Evolutionary conservation across 2,797 vertebrate genomes (phyloP), one percentile per base, ranked within the genome.

Genomic region (Megalops cyprinoides): DNA sequence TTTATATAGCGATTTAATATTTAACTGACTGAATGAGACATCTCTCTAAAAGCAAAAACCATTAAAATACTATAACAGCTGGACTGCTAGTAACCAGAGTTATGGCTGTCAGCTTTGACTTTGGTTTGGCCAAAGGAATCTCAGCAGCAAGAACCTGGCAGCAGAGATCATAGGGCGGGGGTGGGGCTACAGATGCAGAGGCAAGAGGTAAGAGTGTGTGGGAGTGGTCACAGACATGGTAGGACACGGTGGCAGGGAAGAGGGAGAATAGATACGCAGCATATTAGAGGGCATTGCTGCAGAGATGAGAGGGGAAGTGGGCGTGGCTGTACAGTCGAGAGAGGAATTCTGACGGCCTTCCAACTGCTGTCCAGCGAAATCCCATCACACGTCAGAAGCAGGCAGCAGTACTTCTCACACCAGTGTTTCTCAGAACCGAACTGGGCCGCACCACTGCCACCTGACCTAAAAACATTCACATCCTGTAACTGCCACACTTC

Each of bases 11-110:
- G 18, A 53, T 44, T 71, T 23, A 44, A 71, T 71, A 71, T 71
- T 71, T 71, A 71, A 39, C 37, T 71, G 39, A 44, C 39, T 71
- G 44, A 71, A 71, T 44, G n/a, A 20, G n/a, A n/a, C n/a, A 39
- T 42, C 20, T 71, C 1, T 69, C 14, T 69, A 39, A 67, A 69
- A 69, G 18, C 65, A 69, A 20, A 69, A 20, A 65, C 65, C 67
- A 71, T 71, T 37, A 71, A 71, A 42, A 44, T 23, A 7, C 20
- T 23, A 71, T 71, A 7, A 44, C 37, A 71, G 37, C 39, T 42
- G 42, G 39, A 39, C 65, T n/a, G n/a, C n/a, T n/a, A n/a, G n/a
- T n/a, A n/a, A n/a, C n/a, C n/a, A n/a, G n/a, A n/a, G n/a, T n/a
- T n/a, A n/a, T n/a, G n/a, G n/a, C 65, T n/a, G 9, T 12, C 51